phyloP scores from a whole-genome alignment of 2,797 vertebrate genomes.

The Dallia pectoralis region DNA sequence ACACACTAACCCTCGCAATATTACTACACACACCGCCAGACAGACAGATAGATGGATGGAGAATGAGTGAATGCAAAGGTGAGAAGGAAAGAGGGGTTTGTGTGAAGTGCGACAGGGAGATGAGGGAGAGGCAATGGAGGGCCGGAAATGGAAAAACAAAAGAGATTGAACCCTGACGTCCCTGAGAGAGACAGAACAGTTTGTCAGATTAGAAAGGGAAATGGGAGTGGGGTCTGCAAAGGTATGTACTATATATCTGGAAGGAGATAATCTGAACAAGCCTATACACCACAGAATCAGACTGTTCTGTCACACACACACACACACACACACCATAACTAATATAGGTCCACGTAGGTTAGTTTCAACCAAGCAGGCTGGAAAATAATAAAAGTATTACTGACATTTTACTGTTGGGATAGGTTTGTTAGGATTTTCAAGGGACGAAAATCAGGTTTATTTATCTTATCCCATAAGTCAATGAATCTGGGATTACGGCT shows the following conservation, averaged over 20 bases:
- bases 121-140: neutral
- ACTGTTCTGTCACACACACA: neutral
- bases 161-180: neutral
- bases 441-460: neutral
- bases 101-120: neutral
- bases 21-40: constrained; percentile 16
- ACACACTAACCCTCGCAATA: neutral
- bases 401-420: neutral
- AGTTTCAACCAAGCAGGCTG: neutral
- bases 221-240: neutral
- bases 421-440: neutral
- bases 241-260: neutral
- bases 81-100: neutral
- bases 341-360: constrained; percentile 25
- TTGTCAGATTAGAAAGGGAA: neutral
- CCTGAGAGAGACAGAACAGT: neutral
- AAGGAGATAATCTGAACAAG: neutral
- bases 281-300: neutral
- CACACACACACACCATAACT: constrained; percentile 27
- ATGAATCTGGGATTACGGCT: neutral
- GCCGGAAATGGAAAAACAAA: neutral
- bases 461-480: neutral
- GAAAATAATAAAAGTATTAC: neutral
- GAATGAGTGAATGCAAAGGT: neutral
- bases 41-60: neutral